Base-by-base conservation (phyloP, 2,888 invertebrate species). In the Oscheius sp. region DNA sequence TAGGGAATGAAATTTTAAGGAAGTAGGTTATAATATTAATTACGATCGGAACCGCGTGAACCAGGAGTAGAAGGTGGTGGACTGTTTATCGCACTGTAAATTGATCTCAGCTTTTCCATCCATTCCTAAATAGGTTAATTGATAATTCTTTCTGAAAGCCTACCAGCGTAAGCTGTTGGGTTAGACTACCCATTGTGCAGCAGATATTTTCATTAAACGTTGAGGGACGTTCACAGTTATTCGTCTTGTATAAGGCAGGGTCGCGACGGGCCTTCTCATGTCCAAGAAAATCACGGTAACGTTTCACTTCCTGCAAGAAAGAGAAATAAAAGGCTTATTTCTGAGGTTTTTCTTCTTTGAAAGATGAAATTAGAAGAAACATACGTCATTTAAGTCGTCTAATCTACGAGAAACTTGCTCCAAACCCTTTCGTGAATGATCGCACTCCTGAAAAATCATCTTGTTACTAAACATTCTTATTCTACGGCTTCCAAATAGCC, bases 371-470 rank as follows among this genome's bases (percentile, higher is more conserved):
- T 20, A 20, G 8, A 30, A 3, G 12, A 62, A 51, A 70, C 78
- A 66, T 50, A 81, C 80, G 51, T 80, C 81, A 38, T 79, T 67
- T 17, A 80, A 59, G 59, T 80, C 81, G 32, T 80, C 81, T 17
- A 80, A 64, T 36, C 79, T 41, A 22, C 80, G 57, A 38, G 72
- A 69, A 30, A 80, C 71, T 2, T 68, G 50, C 36, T 80, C 81
- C 36, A 80, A 62, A 17, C 67, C 68, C 64, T 81, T 81, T 12
- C 81, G 69, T 17, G 80, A 80, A 33, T 69, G 65, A 64, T 80
- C 81, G 67, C 81, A 80, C 63, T 80, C 81, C 81, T 80, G 66
- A 49, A 80, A 65, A 22, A 47, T n/a, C 47, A 47, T 22, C 24
- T 47, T 14, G 26, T 32, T n/a, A n/a, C 36, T 41, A 14, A 17